Conservation (phyloP, 2,888 invertebrate genomes). For the Anaspis maculata region DNA sequence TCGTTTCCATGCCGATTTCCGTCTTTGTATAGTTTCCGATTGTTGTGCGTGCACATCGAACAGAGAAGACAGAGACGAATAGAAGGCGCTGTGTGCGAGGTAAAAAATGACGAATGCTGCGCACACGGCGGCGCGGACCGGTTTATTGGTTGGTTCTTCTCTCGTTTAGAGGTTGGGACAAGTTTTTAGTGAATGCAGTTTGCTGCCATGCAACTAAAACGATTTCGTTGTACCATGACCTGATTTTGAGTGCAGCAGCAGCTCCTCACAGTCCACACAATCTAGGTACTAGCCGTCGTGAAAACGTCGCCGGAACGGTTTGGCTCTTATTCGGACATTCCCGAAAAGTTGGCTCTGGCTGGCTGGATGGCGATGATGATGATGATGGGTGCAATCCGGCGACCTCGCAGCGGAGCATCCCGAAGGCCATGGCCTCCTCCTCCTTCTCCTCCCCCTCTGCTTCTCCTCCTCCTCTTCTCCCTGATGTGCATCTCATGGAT, state of each 20-base stretch:
- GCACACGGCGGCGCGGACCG: slow-evolving; percentile 34
- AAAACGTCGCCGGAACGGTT: slow-evolving; percentile 29
- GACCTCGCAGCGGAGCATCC: slow-evolving; percentile 21
- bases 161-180: slow-evolving; percentile 37
- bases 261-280: too few relatives aligned
- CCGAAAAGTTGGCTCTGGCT: slow-evolving; percentile 19
- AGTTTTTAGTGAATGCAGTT: slow-evolving; percentile 40
- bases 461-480: too few relatives aligned
- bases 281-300: slow-evolving; percentile 32
- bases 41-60: slow-evolving; percentile 17
- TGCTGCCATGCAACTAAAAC: slow-evolving; percentile 39
- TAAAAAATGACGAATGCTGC: slow-evolving; percentile 39
- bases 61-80: slow-evolving; percentile 28
- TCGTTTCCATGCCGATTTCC: slow-evolving; percentile 20
- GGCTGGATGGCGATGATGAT: too few relatives aligned
- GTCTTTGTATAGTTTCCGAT: slow-evolving; percentile 20
- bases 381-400: slow-evolving; percentile 18
- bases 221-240: slow-evolving; percentile 43
- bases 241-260: slow-evolving; percentile 38
- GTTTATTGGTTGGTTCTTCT: slow-evolving; percentile 38
- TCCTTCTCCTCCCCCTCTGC: too few relatives aligned
- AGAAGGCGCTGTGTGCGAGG: slow-evolving; percentile 24
- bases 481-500: too few relatives aligned
- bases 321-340: slow-evolving; percentile 5
- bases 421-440: slow-evolving; percentile 29